A percentile compares a stretch with the other conserved stretches of the same genome.
Conservation (phyloP, 2,888 invertebrate species). For the Scaptomyza caliginosa region DNA sequence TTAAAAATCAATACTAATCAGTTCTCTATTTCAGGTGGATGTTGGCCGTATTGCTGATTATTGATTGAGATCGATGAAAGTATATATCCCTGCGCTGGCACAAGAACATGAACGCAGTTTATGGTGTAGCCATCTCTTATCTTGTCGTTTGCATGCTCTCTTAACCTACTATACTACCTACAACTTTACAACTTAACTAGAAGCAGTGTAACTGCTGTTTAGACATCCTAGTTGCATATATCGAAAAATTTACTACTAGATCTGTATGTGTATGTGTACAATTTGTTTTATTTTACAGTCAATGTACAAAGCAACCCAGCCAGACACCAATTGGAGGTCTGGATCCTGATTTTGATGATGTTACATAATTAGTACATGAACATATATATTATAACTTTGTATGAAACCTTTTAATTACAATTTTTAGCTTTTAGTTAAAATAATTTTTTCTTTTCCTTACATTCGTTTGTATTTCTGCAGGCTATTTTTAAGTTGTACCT, state of each 20-base stretch:
- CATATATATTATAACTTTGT: conserved; percentile 62
- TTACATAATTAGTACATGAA: conserved; percentile 51
- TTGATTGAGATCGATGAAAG: conserved; percentile 49
- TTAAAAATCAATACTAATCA: conserved; percentile 80
- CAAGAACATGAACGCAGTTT: conserved; percentile 54
- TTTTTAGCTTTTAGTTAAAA: conserved; percentile 68
- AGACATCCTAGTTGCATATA: conserved; percentile 40
- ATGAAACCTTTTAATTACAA: conserved; percentile 65
- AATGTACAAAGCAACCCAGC: neutral
- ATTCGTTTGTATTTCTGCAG: conserved; percentile 69
- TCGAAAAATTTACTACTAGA: conserved; percentile 30
- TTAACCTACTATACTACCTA: conserved; percentile 55
- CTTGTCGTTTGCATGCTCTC: conserved; percentile 75
- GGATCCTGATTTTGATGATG: conserved; percentile 13
- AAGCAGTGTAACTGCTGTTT: conserved; percentile 56
- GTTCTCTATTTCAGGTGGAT: conserved; percentile 82
- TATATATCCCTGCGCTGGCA: conserved; percentile 40
- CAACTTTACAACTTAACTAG: conserved; percentile 50
- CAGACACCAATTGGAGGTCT: conserved; percentile 1
- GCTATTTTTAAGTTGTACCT: conserved; percentile 59
- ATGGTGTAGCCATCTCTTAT: conserved; percentile 70
- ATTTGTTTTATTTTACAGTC: conserved; percentile 21
- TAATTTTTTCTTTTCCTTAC: conserved; percentile 10
- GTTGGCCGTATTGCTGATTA: conserved; percentile 54
- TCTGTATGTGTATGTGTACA: conserved; percentile 45